Evolutionary conservation across 2,888 invertebrate genomes (phyloP).

Genomic region (Cheilosia grossa): DNA sequence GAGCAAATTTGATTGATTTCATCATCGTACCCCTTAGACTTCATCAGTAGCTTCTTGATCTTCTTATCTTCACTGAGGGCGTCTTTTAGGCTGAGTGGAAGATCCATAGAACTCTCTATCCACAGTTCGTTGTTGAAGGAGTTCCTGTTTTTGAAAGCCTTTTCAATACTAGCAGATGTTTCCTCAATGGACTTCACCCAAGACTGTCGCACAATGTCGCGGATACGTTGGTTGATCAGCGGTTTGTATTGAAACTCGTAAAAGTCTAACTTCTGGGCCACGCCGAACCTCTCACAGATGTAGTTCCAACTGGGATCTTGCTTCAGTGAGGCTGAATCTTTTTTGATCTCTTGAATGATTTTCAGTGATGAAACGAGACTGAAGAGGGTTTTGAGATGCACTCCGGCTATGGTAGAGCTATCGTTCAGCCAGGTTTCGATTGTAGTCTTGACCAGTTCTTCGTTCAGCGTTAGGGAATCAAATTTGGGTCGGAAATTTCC

Average conservation of each 20-base stretch:
- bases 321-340: constrained; percentile 87
- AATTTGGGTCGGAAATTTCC: constrained; percentile 80
- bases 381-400: constrained; percentile 86
- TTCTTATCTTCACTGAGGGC: constrained; percentile 81
- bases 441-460: constrained; percentile 81
- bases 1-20: constrained; percentile 89
- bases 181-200: constrained; percentile 81
- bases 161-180: constrained; percentile 83
- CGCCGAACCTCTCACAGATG: constrained; percentile 86
- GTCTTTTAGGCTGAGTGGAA: constrained; percentile 83
- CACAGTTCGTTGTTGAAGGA: constrained; percentile 83
- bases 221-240: constrained; percentile 88
- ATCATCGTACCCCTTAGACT: constrained; percentile 91
- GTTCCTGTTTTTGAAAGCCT: constrained; percentile 80
- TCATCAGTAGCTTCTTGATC: constrained; percentile 86
- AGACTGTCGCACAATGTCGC: constrained; percentile 85
- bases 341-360: constrained; percentile 88
- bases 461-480: constrained; percentile 76
- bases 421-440: constrained; percentile 87
- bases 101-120: constrained; percentile 87
- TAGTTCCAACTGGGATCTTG: constrained; percentile 86
- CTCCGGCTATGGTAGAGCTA: constrained; percentile 85
- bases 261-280: constrained; percentile 86
- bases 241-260: constrained; percentile 90
- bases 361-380: constrained; percentile 88